Evolutionary conservation across 2,888 invertebrate genomes (phyloP).

Genomic region (Idaea aversata): DNA sequence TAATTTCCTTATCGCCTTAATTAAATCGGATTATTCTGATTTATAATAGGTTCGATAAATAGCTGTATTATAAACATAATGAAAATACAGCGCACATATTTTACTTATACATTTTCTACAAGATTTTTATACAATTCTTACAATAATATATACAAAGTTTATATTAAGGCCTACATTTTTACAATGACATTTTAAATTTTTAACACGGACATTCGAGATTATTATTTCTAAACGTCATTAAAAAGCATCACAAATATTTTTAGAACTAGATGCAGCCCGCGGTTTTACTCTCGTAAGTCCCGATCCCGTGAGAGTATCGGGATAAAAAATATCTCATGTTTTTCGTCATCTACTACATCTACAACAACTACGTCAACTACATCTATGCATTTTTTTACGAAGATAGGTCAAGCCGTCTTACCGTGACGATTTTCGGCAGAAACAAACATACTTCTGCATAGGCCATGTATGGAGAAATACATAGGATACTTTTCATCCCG

Average conservation of each 20-base stretch:
- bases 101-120: slow-evolving; percentile 50
- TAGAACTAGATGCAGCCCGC: slow-evolving; percentile 18
- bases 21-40: slow-evolving; percentile 18
- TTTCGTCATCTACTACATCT: no score
- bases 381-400: no score
- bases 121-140: slow-evolving; percentile 40
- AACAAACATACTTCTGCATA: not conserved
- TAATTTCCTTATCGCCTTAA: slow-evolving; percentile 15
- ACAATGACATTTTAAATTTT: slow-evolving; percentile 17
- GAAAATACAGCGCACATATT: slow-evolving; percentile 42
- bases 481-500: not conserved
- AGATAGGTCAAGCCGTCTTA: no score
- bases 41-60: slow-evolving; percentile 19
- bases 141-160: slow-evolving; percentile 27
- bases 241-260: slow-evolving; percentile 40
- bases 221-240: slow-evolving; percentile 37
- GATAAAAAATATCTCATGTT: not conserved
- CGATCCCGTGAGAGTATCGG: not conserved
- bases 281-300: not conserved
- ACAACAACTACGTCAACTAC: no score
- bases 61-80: slow-evolving; percentile 22
- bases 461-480: not conserved
- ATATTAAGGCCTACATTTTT: slow-evolving; percentile 40
- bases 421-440: not conserved
- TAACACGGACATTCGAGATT: slow-evolving; percentile 37